Conservation (phyloP, 1,140 invertebrate species). For the Zelostemma sp. region DNA sequence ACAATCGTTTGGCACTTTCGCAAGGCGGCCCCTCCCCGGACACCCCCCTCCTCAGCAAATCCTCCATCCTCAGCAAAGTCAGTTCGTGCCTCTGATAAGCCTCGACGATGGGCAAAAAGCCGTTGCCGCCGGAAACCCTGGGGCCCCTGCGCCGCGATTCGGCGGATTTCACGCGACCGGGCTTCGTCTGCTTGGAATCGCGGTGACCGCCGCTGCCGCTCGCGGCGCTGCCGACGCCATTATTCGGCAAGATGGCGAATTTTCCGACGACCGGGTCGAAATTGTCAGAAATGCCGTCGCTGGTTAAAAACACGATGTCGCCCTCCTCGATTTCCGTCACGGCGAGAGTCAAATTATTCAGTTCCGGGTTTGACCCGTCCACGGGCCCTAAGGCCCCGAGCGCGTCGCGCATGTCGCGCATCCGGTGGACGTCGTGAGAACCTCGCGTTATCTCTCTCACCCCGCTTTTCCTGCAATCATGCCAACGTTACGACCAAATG, state of each 20-base stretch:
- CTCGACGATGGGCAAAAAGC: conserved; percentile 80
- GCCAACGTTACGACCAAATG: too few relatives aligned
- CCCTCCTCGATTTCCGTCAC: conserved; percentile 87
- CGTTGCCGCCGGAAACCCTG: conserved; percentile 57
- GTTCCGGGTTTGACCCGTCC: conserved; percentile 88
- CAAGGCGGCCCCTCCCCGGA: conserved; percentile 73
- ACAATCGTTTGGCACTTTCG: conserved; percentile 76
- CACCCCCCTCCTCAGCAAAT: conserved; percentile 82
- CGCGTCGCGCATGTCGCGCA: conserved; percentile 93
- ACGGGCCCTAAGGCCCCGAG: conserved; percentile 91
- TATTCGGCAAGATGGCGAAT: conserved; percentile 78
- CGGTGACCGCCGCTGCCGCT: conserved; percentile 8
- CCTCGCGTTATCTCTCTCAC: conserved; percentile 72
- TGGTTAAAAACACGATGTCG: conserved; percentile 91
- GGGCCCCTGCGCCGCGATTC: conserved; percentile 41
- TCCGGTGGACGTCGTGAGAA: conserved; percentile 90
- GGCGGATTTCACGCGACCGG: conserved; percentile 66
- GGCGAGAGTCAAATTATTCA: conserved; percentile 91
- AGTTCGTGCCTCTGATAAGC: conserved; percentile 86
- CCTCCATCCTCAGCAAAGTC: conserved; percentile 84
- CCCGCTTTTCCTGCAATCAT: conserved; percentile 53
- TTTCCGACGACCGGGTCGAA: conserved; percentile 96
- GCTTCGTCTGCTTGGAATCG: conserved; percentile 42
- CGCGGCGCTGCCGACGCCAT: conserved; percentile 7
- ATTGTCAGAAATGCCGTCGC: conserved; percentile 94